phyloP scores from a whole-genome alignment of 2,113 vertebrate genomes.

The Pangasianodon gigas region DNA sequence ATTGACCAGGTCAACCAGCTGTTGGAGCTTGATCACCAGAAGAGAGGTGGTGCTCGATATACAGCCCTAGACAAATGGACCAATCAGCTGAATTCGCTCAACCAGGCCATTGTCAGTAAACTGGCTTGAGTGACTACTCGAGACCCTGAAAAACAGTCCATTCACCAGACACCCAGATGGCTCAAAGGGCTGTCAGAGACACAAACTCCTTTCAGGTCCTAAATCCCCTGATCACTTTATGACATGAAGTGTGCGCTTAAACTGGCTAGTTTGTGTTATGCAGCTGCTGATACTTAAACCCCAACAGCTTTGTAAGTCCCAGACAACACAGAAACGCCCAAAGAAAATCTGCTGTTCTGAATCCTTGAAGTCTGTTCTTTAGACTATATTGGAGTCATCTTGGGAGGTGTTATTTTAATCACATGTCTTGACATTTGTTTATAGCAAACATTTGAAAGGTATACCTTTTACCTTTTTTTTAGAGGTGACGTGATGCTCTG shows the following conservation, averaged over 20 bases:
- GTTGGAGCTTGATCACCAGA: slow-evolving; percentile 98
- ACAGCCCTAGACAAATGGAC: slow-evolving; percentile 99
- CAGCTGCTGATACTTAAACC: slow-evolving; percentile 52
- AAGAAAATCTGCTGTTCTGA: slow-evolving; percentile 43
- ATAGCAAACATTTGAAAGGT: slow-evolving; percentile 38
- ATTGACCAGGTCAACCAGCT: slow-evolving; percentile 94
- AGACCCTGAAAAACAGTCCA: slow-evolving; percentile 14
- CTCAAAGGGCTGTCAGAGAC: slow-evolving; percentile 51
- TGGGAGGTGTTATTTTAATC: slow-evolving; percentile 31
- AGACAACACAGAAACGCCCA: slow-evolving; percentile 42
- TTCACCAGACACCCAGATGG: slow-evolving; percentile 35
- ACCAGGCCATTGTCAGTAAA: slow-evolving; percentile 99
- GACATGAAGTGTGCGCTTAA: slow-evolving; percentile 49
- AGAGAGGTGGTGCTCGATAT: slow-evolving; percentile 95
- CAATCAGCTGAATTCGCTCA: slow-evolving; percentile 99
- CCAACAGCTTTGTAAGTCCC: slow-evolving; percentile 45
- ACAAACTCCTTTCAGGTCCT: slow-evolving; percentile 50
- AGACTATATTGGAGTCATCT: slow-evolving; percentile 39
- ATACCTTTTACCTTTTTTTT: slow-evolving; percentile 42
- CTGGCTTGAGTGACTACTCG: slow-evolving; percentile 81
- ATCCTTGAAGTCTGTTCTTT: slow-evolving; percentile 41
- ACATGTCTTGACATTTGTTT: slow-evolving; percentile 45
- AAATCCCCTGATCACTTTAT: slow-evolving; percentile 42
- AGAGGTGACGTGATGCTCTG: slow-evolving; percentile 28
- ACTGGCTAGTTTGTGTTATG: slow-evolving; percentile 52